These are phyloP conservation scores for Ptyas mucosa DNA, from an alignment of 2,113 vertebrate genomes.

Conservation along the genomic window DNA sequence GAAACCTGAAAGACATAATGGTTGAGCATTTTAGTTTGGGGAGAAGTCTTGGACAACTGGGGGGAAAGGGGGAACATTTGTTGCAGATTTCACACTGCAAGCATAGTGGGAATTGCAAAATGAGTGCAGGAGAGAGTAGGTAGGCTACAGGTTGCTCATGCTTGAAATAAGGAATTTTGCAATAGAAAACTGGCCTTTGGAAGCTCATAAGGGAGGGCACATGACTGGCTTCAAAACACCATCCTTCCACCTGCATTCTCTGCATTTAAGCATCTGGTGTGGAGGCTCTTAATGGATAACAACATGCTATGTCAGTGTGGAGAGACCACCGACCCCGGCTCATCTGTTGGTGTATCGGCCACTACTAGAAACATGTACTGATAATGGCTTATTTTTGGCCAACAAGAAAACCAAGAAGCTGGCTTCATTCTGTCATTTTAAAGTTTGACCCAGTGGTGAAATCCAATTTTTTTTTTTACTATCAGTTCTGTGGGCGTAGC, in stretches of 20 bases:
- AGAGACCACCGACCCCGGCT: too few species aligned
- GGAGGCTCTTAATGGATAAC: too few species aligned
- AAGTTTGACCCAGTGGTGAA: not conserved
- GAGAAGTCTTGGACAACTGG: not conserved
- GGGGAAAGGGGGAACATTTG: not conserved
- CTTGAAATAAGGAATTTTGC: not conserved
- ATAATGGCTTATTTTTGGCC: not conserved
- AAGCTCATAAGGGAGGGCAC: not conserved
- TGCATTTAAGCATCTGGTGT: not conserved
- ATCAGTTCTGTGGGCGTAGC: too few species aligned
- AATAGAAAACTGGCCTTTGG: not conserved
- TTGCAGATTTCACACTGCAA: not conserved
- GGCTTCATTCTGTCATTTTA: not conserved
- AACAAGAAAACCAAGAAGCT: not conserved
- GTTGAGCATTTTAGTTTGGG: not conserved
- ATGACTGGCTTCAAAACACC: not conserved
- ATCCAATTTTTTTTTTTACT: too few species aligned
- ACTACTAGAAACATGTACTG: not conserved
- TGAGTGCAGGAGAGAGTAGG: not conserved
- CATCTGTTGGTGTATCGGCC: too few species aligned
- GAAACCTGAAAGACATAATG: not conserved
- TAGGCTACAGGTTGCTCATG: not conserved
- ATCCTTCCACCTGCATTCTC: not conserved
- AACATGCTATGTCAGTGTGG: too few species aligned
- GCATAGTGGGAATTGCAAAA: not conserved